These are phyloP conservation scores for Ommatoiulus sabulosus DNA, from an alignment of 2,888 invertebrate genomes.

Conservation along the genomic window DNA sequence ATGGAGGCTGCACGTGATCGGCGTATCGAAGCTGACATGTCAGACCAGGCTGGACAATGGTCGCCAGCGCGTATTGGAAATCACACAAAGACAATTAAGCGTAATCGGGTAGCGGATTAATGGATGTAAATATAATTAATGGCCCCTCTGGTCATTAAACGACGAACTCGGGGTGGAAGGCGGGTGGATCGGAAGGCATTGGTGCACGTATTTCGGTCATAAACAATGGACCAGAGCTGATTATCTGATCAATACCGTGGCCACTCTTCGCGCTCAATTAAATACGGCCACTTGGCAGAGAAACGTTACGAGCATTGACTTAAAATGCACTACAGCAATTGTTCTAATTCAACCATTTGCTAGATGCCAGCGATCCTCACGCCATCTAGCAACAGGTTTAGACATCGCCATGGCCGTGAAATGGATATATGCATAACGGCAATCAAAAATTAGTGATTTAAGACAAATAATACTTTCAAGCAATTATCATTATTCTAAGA, in stretches of 20 bases:
- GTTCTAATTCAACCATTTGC: neutral
- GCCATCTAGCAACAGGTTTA: neutral
- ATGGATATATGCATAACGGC: too few species aligned
- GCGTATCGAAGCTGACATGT: too few species aligned
- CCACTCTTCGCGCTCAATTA: neutral
- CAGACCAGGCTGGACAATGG: neutral
- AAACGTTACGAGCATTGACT: neutral
- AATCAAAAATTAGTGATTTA: too few species aligned
- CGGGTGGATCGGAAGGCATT: neutral
- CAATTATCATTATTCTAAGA: too few species aligned
- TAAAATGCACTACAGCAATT: neutral
- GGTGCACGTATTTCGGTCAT: neutral
- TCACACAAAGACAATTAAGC: neutral
- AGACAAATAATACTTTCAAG: too few species aligned
- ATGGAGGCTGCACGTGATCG: neutral
- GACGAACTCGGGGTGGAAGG: neutral
- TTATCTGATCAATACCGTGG: neutral
- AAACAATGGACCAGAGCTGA: neutral
- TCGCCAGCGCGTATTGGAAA: neutral
- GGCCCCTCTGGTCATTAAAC: neutral
- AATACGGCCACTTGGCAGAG: neutral
- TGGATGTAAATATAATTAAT: constrained; percentile 1
- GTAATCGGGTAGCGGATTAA: neutral
- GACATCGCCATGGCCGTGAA: neutral
- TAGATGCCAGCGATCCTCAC: neutral